Conservation (phyloP, 92 coral and sea anemone genomes). For the Phymanthus crucifer region DNA sequence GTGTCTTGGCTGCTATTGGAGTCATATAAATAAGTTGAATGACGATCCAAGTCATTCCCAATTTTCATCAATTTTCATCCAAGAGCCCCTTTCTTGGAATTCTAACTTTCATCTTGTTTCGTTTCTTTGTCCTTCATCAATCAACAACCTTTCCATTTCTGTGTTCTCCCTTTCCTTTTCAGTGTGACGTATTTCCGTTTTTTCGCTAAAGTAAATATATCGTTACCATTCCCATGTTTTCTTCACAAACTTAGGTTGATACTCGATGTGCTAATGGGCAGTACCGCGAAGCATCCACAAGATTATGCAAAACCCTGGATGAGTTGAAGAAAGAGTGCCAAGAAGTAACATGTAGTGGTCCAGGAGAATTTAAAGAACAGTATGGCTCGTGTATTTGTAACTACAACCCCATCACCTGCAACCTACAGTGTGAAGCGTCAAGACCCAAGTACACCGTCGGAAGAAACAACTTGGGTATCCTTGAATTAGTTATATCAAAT, state of each 20-base stretch:
- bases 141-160: neutral
- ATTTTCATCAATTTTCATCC: too few species aligned
- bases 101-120: too few species aligned
- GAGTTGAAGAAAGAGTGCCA: slow-evolving; percentile 22
- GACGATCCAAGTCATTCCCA: too few species aligned
- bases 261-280: slow-evolving; percentile 67
- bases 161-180: neutral
- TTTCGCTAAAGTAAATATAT: too few species aligned
- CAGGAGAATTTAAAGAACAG: slow-evolving; percentile 40
- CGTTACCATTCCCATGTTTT: neutral
- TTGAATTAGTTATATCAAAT: slow-evolving; percentile 9
- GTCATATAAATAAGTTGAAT: too few species aligned
- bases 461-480: slow-evolving; percentile 22
- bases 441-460: slow-evolving; percentile 41
- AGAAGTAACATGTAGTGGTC: slow-evolving; percentile 21
- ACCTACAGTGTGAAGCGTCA: slow-evolving; percentile 41
- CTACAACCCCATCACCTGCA: slow-evolving; percentile 54
- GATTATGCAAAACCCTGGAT: slow-evolving; percentile 60
- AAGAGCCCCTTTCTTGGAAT: too few species aligned
- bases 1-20: too few species aligned
- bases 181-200: neutral
- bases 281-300: slow-evolving; percentile 62
- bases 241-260: slow-evolving; percentile 53
- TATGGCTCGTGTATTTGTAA: slow-evolving; percentile 67
- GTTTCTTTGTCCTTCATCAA: neutral